A percentile compares a stretch with the other conserved stretches of the same genome.
phyloP scores from a whole-genome alignment of 2,888 invertebrate species.

The Lamproptera curius region DNA sequence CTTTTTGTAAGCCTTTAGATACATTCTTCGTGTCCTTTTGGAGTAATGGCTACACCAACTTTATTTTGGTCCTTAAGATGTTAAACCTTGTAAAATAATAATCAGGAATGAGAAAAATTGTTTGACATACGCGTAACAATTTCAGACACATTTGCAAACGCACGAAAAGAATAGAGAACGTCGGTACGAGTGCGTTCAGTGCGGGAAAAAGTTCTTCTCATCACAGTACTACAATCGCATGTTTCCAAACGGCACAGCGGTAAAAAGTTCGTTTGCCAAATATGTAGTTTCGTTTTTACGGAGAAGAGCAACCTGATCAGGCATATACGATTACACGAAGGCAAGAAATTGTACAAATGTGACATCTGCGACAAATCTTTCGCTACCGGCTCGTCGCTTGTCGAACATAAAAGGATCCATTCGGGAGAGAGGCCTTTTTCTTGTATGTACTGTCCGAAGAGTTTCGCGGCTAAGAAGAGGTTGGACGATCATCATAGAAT shows the following conservation, averaged over 20 bases:
- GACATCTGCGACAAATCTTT: constrained; percentile 61
- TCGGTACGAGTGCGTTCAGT: constrained; percentile 58
- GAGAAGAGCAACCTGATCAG: constrained; percentile 61
- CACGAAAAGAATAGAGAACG: constrained; percentile 60
- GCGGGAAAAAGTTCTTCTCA: constrained; percentile 63
- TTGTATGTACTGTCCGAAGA: constrained; percentile 55
- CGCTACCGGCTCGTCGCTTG: constrained; percentile 44
- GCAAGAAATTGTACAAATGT: constrained; percentile 57
- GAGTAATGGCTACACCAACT: too few relatives aligned
- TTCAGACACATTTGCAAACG: constrained; percentile 58
- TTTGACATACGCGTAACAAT: too few relatives aligned
- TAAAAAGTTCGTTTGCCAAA: constrained; percentile 57
- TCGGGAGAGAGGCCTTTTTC: constrained; percentile 59
- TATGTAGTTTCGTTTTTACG: constrained; percentile 59
- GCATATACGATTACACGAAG: constrained; percentile 61
- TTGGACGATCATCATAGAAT: constrained; percentile 58
- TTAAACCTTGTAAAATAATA: too few relatives aligned
- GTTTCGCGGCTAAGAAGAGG: constrained; percentile 56
- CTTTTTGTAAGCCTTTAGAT: too few relatives aligned
- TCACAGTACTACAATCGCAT: constrained; percentile 49
- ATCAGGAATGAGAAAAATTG: too few relatives aligned
- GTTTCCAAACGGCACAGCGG: constrained; percentile 50
- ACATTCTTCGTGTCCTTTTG: too few relatives aligned
- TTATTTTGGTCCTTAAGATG: too few relatives aligned
- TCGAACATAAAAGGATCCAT: constrained; percentile 65